Base-by-base conservation (phyloP, 2,113 vertebrate species). In the Pogonocichla stellata region DNA sequence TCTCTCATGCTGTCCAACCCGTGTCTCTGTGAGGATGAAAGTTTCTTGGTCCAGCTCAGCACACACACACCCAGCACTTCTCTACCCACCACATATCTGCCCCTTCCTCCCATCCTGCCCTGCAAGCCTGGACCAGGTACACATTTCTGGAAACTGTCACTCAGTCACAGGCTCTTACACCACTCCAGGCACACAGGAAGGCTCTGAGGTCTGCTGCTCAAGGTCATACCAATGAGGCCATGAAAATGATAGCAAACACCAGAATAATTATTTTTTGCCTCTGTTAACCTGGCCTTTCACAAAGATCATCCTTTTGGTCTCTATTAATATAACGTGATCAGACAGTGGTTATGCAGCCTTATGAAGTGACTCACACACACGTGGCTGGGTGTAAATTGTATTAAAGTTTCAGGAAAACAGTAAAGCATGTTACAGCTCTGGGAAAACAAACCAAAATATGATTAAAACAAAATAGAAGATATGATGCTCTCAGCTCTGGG, bases 1-100 rank as follows among this genome's bases (percentile, higher is more conserved):
- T 58, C 57, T 20, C 18, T 14, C 14, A 29, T 51, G 81, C 33
- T 7, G 0, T 9, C 65, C 51, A 66, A 2, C 31, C 38, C 6
- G 2, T 15, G 14, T 4, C 31, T 36, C 67, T 33, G 1, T 25
- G 66, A 61, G 42, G 64, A 38, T 29, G 19, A 3, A 67, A 43
- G 34, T 25, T 34, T n/a, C 38, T 38, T 20, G 28, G 48, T 42
- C 40, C 80, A 72, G 20, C 15, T 25, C 12, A 36, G 33, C 14
- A 75, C 15, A 57, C 2, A 1, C 4, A 31, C 9, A 26, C 5
- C 16, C 4, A 5, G 16, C 14, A n/a, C 14, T 20, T 16, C 29
- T 42, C 48, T 25, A 31, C 13, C 28, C n/a, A 71, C 12, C 57
- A 28, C 0, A 0, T 1, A 36, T 4, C 38, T 34, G 7, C 9